Conservation (phyloP, 2,797 vertebrate species). For the Cirrhinus molitorella region DNA sequence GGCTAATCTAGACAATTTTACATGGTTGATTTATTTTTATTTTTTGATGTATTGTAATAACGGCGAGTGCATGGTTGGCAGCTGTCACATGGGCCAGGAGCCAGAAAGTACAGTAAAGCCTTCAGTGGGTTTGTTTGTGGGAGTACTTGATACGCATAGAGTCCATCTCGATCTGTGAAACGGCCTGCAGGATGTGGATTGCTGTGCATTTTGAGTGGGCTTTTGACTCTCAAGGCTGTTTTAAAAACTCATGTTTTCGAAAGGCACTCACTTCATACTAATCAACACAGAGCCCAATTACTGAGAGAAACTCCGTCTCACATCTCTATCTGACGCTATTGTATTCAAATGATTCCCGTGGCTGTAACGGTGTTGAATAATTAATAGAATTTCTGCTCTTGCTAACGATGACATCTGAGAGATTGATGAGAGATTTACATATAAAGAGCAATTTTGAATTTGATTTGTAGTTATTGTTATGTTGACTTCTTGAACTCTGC, state of each 20-base stretch:
- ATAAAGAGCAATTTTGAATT: background rate
- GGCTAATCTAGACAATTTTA: background rate
- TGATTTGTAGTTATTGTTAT: conserved; percentile 15
- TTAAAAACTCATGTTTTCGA: conserved; percentile 14
- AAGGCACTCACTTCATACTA: conserved; percentile 43
- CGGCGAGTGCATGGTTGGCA: conserved; percentile 18
- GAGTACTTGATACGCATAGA: conserved; percentile 29
- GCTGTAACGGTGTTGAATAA: conserved; percentile 66
- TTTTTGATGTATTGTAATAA: conserved; percentile 19
- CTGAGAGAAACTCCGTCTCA: conserved; percentile 37
- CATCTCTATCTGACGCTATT: conserved; percentile 38
- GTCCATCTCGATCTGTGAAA: conserved; percentile 23
- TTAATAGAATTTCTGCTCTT: conserved; percentile 58
- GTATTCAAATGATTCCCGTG: conserved; percentile 56
- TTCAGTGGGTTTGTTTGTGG: conserved; percentile 36
- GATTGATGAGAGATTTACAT: conserved; percentile 20
- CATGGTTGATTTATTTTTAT: conserved; percentile 6
- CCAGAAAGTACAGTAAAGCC: conserved; percentile 22
- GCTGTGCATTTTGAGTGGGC: conserved; percentile 30
- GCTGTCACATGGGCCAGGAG: background rate
- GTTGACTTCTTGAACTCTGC: background rate
- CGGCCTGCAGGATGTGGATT: conserved; percentile 31
- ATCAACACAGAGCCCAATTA: conserved; percentile 62
- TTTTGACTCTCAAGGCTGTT: conserved; percentile 35
- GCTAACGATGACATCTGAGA: background rate